Evolutionary conservation across 2,797 vertebrate species (phyloP).

Genomic region (Columba guinea): DNA sequence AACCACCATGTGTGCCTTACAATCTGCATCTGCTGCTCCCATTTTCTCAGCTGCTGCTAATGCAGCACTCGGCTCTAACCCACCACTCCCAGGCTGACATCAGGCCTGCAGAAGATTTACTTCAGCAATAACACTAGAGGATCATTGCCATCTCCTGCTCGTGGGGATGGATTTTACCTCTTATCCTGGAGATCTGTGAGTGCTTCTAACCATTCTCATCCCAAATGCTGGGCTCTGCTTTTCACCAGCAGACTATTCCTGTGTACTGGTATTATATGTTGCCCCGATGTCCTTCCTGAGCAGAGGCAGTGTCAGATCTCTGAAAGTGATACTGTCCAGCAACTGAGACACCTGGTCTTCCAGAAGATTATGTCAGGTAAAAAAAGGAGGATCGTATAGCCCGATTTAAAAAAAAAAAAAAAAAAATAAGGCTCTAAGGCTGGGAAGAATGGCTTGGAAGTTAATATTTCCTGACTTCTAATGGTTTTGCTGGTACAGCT

Average conservation of each 20-base stretch:
- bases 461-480: background rate
- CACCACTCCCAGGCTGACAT: background rate
- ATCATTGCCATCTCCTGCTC: background rate
- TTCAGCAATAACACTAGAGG: background rate
- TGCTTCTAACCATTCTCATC: background rate
- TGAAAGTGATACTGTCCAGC: background rate
- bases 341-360: background rate
- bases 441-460: background rate
- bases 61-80: background rate
- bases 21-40: background rate
- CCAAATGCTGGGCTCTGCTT: background rate
- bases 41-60: background rate
- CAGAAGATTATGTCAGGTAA: background rate
- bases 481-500: background rate
- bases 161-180: background rate
- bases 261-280: background rate
- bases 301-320: background rate
- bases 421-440: background rate
- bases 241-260: background rate
- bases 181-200: background rate
- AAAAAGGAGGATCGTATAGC: background rate
- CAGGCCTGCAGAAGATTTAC: background rate
- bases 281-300: background rate
- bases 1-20: background rate
- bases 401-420: background rate